Base-by-base conservation (phyloP, 2,888 invertebrate genomes). In the Nesidiocoris tenuis region DNA sequence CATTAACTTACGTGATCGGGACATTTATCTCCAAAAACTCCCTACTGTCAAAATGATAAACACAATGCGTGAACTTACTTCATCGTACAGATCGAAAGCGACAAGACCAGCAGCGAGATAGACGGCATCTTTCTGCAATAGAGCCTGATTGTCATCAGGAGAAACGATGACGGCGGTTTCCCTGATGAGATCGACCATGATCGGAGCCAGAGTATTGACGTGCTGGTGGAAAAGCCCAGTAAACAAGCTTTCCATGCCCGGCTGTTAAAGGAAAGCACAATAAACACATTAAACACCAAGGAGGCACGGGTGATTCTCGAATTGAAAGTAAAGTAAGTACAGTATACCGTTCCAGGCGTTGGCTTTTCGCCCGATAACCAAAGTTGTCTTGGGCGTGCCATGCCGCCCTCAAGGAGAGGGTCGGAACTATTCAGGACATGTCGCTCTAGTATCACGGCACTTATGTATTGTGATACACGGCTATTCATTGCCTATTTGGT, bases 61-160 rank as follows among this genome's bases (percentile, higher is more conserved):
- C n/a, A n/a, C n/a, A n/a, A n/a, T n/a, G n/a, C n/a, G n/a, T n/a
- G n/a, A 12, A 23, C 57, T 61, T 82, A 90, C 91, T 84, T 95
- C 94, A 82, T 96, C 95, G 83, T 93, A 96, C 74, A 97, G 86
- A 81, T 96, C 93, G 83, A 93, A 95, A 0, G 95, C 92, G 1
- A 92, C 91, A 78, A 95, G 85, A 5, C 96, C 95, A 9, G 94
- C 92, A 0, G 96, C 96, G 84, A 94, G 94, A 82, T 97, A 97
- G 61, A 97, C 91, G 75, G 96, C 96, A 85, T 97, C 97, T 84
- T 95, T 96, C 75, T 90, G 87, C 78, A 97, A 85, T 82, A 97
- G 92, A 16, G 90, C 90, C 74, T 89, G 87, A 80, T 95, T 85
- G 82, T 96, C 91, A 70, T 90, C 89, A 0, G 90, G 87, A 75